Conservation (phyloP, 1,140 invertebrate genomes). For the Saccostrea glomerata region DNA sequence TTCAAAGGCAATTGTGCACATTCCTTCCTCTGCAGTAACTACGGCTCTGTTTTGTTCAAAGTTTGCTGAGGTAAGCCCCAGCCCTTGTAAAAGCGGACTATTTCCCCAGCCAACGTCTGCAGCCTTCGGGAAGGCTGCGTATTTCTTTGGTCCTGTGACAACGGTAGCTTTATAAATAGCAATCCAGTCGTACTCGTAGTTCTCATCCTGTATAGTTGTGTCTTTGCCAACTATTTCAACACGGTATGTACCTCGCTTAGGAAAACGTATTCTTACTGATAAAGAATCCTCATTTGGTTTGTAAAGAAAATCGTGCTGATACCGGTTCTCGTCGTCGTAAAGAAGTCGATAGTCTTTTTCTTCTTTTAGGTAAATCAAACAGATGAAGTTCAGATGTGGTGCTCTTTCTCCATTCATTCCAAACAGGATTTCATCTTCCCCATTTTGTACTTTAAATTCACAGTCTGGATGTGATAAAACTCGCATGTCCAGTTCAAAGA, state of each 20-base stretch:
- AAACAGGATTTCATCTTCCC: conserved; percentile 69
- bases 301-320: conserved; percentile 68
- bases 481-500: conserved; percentile 69
- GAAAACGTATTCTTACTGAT: conserved; percentile 66
- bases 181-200: conserved; percentile 74
- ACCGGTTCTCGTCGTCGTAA: conserved; percentile 58
- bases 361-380: conserved; percentile 61
- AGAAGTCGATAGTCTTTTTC: conserved; percentile 53
- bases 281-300: conserved; percentile 63
- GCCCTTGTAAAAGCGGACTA: conserved; percentile 43
- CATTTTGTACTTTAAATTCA: conserved; percentile 61
- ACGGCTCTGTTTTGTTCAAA: conserved; percentile 49
- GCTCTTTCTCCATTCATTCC: conserved; percentile 60
- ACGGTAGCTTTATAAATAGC: conserved; percentile 69
- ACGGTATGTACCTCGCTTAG: conserved; percentile 66
- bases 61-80: conserved; percentile 59
- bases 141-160: conserved; percentile 60
- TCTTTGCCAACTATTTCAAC: conserved; percentile 71
- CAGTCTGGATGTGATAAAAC: conserved; percentile 64
- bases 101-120: conserved; percentile 68
- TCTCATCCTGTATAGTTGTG: conserved; percentile 53
- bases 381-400: conserved; percentile 62
- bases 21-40: conserved; percentile 48
- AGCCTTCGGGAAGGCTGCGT: conserved; percentile 64
- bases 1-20: conserved; percentile 36